Percentiles rank a stretch among this genome's conserved stretches.
Conservation (phyloP, 2,888 invertebrate genomes). For the Athrips mouffetella region DNA sequence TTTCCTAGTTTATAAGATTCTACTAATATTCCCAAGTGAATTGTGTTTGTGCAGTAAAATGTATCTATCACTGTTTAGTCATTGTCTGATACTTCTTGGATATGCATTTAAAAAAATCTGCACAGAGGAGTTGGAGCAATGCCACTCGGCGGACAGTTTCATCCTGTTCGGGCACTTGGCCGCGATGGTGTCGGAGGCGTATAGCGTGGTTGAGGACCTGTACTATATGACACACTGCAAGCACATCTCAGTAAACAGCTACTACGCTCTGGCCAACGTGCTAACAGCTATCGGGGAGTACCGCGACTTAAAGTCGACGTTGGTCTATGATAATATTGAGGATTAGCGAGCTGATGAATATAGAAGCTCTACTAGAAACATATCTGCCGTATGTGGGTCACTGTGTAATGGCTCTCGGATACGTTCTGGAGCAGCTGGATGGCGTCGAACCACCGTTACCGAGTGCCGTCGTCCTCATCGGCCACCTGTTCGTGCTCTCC, state of each 20-base stretch:
- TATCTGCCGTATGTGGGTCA: constrained; percentile 58
- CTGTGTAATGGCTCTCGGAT: constrained; percentile 57
- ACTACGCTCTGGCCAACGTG: constrained; percentile 38
- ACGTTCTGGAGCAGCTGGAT: constrained; percentile 53
- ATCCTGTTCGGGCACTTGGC: constrained; percentile 37
- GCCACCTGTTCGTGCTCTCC: constrained; percentile 52
- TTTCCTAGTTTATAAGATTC: too few species aligned
- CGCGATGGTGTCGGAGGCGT: constrained; percentile 31
- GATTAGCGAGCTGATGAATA: constrained; percentile 20
- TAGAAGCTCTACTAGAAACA: constrained; percentile 27
- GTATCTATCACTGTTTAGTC: constrained; percentile 35
- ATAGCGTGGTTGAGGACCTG: constrained; percentile 29
- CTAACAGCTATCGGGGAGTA: constrained; percentile 42
- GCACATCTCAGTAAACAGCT: constrained; percentile 33
- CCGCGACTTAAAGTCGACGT: constrained; percentile 30
- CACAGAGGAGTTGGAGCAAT: constrained; percentile 23
- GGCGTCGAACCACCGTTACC: constrained; percentile 48
- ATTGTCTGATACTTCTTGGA: constrained; percentile 35
- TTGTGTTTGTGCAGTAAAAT: constrained; percentile 18
- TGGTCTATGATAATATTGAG: neutral
- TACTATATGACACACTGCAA: constrained; percentile 25
- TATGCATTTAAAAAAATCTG: constrained; percentile 33
- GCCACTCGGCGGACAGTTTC: constrained; percentile 30
- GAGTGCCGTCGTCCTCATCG: constrained; percentile 55
- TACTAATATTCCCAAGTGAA: too few species aligned